Base-by-base conservation (phyloP, 30 jellyfish, hydroid and myxozoan species). In the Rhopilema esculentum region DNA sequence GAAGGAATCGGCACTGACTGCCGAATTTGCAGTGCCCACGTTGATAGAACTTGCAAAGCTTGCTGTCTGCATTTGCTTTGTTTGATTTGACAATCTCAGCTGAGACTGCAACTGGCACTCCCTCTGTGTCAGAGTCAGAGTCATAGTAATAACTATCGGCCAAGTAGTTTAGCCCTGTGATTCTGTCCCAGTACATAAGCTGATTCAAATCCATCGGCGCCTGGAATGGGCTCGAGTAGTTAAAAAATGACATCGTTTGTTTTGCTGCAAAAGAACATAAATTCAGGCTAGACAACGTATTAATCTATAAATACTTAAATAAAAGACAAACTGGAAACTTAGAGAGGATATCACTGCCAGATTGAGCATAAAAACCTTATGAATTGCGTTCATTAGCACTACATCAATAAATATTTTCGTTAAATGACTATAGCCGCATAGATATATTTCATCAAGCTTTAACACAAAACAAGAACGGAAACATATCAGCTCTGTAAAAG, bases 11-110 rank as follows among this genome's bases (percentile, higher is more conserved):
- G 86, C 94, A 85, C 26, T 49, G 30, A 49, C 31, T 73, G 22
- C 88, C 88, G 49, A 22, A 85, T 8, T 87, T 76, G 86, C 94
- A 85, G 51, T 74, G 65, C 70, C 94, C 94, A n/a, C 68, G 66
- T 16, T 50, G 88, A 79, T n/a, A 85, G 52, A 50, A 85, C 33
- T 62, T 85, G 84, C 94, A 85, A 18, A 17, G 66, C 52, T 78
- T 77, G 16, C 40, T 29, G 1, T 65, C 83, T 31, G 57, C 49
- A 27, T 72, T 81, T 8, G 77, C 26, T 49, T 61, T 75, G 29
- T 75, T 63, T 15, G 81, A 6, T 24, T 65, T 74, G 67, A 74
- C 77, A 40, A 85, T 85, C 49, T 31, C 64, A 30, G 87, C 49
- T 4, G 73, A 75, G 27, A 84, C 86, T 25, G 77, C 68, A 1